phyloP scores from a whole-genome alignment of 1,140 invertebrate genomes.

The Bicyclus anynana region DNA sequence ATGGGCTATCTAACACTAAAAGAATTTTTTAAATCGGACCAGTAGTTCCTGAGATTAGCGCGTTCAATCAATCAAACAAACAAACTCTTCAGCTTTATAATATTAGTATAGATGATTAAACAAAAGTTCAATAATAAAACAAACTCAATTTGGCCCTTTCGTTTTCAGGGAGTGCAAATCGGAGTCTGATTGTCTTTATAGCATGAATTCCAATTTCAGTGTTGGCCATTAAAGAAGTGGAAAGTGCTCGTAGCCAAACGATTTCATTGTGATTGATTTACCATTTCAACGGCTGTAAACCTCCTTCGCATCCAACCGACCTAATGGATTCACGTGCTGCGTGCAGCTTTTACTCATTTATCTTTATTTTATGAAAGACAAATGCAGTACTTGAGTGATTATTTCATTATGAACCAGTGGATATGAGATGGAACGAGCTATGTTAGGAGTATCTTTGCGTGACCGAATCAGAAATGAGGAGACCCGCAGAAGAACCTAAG shows the following conservation, averaged over 20 bases:
- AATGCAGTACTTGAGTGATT: not conserved
- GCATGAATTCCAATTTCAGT: slow-evolving; percentile 10
- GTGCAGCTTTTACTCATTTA: slow-evolving; percentile 10
- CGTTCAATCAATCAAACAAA: too few relatives aligned
- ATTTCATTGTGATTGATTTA: slow-evolving; percentile 57
- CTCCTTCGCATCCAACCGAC: slow-evolving; percentile 27
- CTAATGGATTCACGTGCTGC: slow-evolving; percentile 28
- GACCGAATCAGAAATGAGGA: too few relatives aligned
- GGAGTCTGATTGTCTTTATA: slow-evolving; percentile 8
- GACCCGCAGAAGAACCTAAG: too few relatives aligned
- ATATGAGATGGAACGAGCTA: too few relatives aligned
- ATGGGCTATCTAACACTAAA: too few relatives aligned
- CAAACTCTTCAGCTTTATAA: too few relatives aligned
- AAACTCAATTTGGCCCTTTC: not conserved
- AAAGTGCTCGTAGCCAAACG: slow-evolving; percentile 28
- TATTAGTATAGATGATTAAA: too few relatives aligned
- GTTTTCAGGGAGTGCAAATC: slow-evolving; percentile 7
- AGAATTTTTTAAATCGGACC: too few relatives aligned
- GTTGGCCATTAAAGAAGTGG: slow-evolving; percentile 29
- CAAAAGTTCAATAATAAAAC: too few relatives aligned
- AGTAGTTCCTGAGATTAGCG: too few relatives aligned
- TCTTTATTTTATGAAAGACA: slow-evolving; percentile 5
- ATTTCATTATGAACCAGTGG: too few relatives aligned
- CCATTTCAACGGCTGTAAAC: slow-evolving; percentile 38
- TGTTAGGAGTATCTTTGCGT: too few relatives aligned